Evolutionary conservation across 35 echinoderm and acorn worm genomes (phyloP).

Genomic region (Ophiothrix spiculata): DNA sequence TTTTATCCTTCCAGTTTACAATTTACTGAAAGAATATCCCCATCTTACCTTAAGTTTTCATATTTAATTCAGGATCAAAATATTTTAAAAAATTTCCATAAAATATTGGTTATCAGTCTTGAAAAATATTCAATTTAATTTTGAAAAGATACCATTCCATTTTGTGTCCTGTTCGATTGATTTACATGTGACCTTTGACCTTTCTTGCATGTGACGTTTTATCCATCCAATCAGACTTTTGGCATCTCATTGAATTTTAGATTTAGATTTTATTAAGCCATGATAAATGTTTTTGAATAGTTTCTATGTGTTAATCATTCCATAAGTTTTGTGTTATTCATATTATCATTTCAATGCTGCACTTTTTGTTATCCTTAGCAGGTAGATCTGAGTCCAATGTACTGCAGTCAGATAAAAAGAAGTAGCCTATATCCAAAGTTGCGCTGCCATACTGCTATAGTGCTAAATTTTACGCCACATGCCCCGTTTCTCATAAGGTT

Average conservation of each 20-base stretch:
- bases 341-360: neutral
- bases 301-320: neutral
- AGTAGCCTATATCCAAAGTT: neutral
- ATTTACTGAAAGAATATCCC: too few species aligned
- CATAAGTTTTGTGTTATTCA: neutral
- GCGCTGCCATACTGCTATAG: constrained; percentile 2
- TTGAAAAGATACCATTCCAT: too few species aligned
- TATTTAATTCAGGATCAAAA: too few species aligned
- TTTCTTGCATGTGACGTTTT: neutral
- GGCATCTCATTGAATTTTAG: neutral
- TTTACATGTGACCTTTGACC: neutral
- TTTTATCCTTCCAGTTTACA: too few species aligned
- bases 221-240: neutral
- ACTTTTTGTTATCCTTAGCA: neutral
- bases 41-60: too few species aligned
- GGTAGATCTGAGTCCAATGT: too few species aligned
- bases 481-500: too few species aligned
- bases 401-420: neutral
- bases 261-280: neutral
- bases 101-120: too few species aligned
- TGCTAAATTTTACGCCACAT: neutral
- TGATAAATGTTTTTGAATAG: neutral
- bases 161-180: too few species aligned
- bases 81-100: too few species aligned
- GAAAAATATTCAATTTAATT: too few species aligned